Evolutionary conservation across 2,113 vertebrate genomes (phyloP).

Genomic region (Crotalus horridus): DNA sequence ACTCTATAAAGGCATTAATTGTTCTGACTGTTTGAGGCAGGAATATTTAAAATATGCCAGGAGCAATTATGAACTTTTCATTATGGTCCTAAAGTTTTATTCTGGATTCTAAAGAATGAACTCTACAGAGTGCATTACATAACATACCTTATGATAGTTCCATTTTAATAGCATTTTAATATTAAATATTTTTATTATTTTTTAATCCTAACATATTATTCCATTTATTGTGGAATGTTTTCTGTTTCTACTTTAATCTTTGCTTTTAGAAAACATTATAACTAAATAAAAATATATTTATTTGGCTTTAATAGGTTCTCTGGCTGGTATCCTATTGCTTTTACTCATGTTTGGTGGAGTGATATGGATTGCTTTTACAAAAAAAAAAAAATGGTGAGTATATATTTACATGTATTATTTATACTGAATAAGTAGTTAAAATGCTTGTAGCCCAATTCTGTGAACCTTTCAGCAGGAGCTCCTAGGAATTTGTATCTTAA

Average conservation of each 20-base stretch:
- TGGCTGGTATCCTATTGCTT: background rate
- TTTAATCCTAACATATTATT: background rate
- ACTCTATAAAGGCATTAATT: background rate
- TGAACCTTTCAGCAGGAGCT: background rate
- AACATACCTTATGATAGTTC: background rate
- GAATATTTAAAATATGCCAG: background rate
- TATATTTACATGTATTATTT: background rate
- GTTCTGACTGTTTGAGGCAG: background rate
- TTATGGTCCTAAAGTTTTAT: background rate
- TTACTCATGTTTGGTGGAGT: background rate
- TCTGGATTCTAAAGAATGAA: background rate
- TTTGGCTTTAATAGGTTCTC: background rate
- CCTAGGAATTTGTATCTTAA: background rate
- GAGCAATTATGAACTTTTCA: background rate
- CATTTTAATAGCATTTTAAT: background rate
- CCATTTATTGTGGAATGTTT: background rate
- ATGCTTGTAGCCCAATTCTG: background rate
- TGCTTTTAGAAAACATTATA: background rate
- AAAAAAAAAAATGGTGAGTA: background rate
- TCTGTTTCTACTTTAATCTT: background rate
- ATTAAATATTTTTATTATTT: background rate
- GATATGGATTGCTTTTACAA: background rate
- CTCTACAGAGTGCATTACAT: background rate
- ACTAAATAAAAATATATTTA: background rate
- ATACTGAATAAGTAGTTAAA: background rate